Conservation (phyloP, 2,113 vertebrate species). For the Isichthys henryi region DNA sequence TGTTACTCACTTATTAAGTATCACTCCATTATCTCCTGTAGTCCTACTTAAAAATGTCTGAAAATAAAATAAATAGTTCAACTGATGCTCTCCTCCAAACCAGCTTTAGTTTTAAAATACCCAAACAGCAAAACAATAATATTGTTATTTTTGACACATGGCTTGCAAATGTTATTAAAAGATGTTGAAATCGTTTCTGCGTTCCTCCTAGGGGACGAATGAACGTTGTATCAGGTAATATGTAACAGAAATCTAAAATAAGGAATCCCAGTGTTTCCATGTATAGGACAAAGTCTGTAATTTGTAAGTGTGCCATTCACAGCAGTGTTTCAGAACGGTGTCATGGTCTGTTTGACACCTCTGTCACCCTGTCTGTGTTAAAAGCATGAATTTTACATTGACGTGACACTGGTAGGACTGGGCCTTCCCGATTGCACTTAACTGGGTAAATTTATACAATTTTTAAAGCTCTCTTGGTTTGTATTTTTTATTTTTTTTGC, state of each 20-base stretch:
- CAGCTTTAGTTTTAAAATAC: neutral
- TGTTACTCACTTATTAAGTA: neutral
- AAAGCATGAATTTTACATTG: neutral
- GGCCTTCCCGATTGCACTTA: neutral
- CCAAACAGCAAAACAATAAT: neutral
- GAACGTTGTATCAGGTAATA: neutral
- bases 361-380: constrained; percentile 17
- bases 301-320: neutral
- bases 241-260: neutral
- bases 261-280: neutral
- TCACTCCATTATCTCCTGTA: neutral
- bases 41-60: neutral
- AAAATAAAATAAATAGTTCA: neutral
- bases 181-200: neutral
- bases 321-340: neutral
- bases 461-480: neutral
- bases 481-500: neutral
- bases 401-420: neutral
- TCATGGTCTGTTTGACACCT: constrained; percentile 16
- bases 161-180: neutral
- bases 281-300: neutral
- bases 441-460: neutral
- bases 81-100: neutral
- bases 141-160: neutral
- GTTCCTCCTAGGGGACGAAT: neutral